phyloP scores from a whole-genome alignment of 2,797 vertebrate species.

The Chelmon rostratus region DNA sequence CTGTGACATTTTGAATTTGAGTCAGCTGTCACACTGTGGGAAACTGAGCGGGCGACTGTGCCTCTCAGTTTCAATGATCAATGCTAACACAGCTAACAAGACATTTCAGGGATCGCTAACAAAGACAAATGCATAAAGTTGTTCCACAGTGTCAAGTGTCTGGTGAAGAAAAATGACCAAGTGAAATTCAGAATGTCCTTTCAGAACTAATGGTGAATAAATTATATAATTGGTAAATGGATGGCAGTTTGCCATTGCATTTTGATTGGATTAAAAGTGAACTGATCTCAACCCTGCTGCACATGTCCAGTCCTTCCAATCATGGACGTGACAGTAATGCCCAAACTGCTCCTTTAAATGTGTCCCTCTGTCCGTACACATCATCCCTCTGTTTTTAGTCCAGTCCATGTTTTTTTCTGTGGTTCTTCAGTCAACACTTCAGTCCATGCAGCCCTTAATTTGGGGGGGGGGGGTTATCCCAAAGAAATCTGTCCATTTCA shows the following conservation, averaged over 20 bases:
- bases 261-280: conserved; percentile 72
- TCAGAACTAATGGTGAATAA: conserved; percentile 70
- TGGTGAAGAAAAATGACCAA: conserved; percentile 59
- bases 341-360: conserved; percentile 35
- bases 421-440: conserved; percentile 58
- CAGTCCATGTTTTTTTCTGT: conserved; percentile 40
- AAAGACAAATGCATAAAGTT: conserved; percentile 70
- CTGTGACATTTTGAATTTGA: conserved; percentile 36
- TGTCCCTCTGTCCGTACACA: conserved; percentile 14
- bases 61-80: conserved; percentile 56
- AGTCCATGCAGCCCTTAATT: conserved; percentile 43
- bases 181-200: conserved; percentile 59
- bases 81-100: conserved; percentile 59
- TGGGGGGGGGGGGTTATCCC: not conserved
- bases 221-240: conserved; percentile 67
- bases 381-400: conserved; percentile 13
- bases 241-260: conserved; percentile 57
- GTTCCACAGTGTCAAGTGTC: conserved; percentile 61
- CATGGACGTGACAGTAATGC: conserved; percentile 62
- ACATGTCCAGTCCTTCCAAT: conserved; percentile 46
- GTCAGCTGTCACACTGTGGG: conserved; percentile 38
- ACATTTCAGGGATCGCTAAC: conserved; percentile 59
- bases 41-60: conserved; percentile 15
- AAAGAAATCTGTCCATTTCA: conserved; percentile 27
- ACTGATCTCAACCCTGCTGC: conserved; percentile 58